phyloP scores from a whole-genome alignment of 1,140 invertebrate genomes.

The Melipona quadrifasciata region DNA sequence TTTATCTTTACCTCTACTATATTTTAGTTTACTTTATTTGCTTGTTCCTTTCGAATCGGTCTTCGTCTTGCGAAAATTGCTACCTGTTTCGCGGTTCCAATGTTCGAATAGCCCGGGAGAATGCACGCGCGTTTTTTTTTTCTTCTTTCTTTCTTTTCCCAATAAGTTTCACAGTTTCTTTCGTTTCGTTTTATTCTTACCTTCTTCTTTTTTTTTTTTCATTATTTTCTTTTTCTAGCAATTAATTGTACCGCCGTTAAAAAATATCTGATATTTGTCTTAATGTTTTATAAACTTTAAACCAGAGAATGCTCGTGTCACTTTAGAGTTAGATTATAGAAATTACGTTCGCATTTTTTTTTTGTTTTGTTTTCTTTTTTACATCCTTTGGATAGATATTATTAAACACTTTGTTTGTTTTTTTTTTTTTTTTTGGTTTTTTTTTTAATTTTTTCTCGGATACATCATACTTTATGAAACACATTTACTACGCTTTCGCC shows the following conservation, averaged over 20 bases:
- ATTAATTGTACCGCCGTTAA: constrained; percentile 19
- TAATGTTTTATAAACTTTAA: constrained; percentile 12
- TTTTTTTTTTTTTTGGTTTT: too few relatives aligned
- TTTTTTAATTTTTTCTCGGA: too few relatives aligned
- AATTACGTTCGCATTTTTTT: constrained; percentile 5
- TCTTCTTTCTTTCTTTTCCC: too few relatives aligned
- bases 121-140: neutral
- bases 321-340: constrained; percentile 3
- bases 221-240: neutral
- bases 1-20: neutral
- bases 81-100: neutral
- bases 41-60: neutral
- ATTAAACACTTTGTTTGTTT: neutral
- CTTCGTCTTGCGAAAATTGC: neutral
- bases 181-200: neutral
- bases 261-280: constrained; percentile 16
- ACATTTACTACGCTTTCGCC: constrained; percentile 60
- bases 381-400: constrained; percentile 17
- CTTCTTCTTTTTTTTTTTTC: neutral
- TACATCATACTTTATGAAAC: constrained; percentile 16
- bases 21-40: neutral
- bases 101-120: constrained; percentile 1
- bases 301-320: constrained; percentile 5
- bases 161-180: neutral
- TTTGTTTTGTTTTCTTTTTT: neutral